Evolutionary conservation across 2,113 vertebrate species (phyloP), one percentile per base, ranked within the genome.

Genomic region (Sialia sialis): DNA sequence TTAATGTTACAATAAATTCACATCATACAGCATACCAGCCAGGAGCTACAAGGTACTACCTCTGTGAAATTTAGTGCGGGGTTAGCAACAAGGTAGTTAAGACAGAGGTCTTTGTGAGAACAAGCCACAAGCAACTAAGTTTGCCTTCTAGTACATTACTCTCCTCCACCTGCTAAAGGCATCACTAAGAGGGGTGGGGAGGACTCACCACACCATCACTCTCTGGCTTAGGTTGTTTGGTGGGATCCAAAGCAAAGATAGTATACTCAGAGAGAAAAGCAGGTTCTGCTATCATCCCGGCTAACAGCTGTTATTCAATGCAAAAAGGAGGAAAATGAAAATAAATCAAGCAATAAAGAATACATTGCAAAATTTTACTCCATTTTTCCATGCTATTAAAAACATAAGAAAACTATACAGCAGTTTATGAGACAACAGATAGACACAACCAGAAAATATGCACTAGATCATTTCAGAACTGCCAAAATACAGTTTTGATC

Each of bases 231-330:
- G 98, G 98, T 97, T 97, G 98, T 96, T 99, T 99, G 98, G 98
- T 99, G 98, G 98, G 97, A 98, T 99, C 99, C 99, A 99, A 98
- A 99, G 99, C 99, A 99, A 99, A 99, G 98, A 99, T 98, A 99
- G 99, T 99, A 98, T 99, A 99, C 97, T 99, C 99, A 98, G 99
- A 99, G 97, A 99, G 99, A 98, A 99, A 99, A 98, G 99, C 99
- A 97, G 99, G 99, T 95, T 99, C 99, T 98, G 99, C 99, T 99
- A 99, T 99, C 98, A 99, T 99, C 98, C 98, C 98, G 54, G 99
- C 99, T 98, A 99, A 98, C 91, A 99, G 98, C 99, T 99, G 98
- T 97, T 98, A 98, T 98, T 98, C 98, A 98, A 97, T 96, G 97
- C 97, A 98, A 98, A 93, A 98, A 98, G 97, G 94, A 98, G 87